These are phyloP conservation scores for Bombus polaris DNA, from an alignment of 1,140 invertebrate species.

Conservation along the genomic window DNA sequence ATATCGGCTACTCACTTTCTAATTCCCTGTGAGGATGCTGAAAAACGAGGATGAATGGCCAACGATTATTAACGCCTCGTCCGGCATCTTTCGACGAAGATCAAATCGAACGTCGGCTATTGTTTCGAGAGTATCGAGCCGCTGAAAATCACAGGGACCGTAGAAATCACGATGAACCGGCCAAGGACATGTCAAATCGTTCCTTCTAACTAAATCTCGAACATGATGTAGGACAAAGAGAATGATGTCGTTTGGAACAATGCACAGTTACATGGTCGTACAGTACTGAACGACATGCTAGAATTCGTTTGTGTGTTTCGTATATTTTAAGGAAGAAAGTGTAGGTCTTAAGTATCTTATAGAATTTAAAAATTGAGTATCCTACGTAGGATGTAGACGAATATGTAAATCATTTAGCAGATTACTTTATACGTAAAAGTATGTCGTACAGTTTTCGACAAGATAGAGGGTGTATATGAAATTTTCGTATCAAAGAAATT, in stretches of 20 bases:
- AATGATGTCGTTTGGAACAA: background rate
- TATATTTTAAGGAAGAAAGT: too few relatives aligned
- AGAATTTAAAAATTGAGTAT: too few relatives aligned
- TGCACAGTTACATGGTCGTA: background rate
- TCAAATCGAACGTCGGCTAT: slow-evolving; percentile 29
- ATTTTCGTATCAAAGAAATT: too few relatives aligned
- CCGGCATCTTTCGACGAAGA: slow-evolving; percentile 33
- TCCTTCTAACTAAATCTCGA: background rate
- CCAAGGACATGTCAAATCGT: background rate
- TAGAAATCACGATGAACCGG: background rate
- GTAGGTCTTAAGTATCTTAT: too few relatives aligned
- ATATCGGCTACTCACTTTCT: slow-evolving; percentile 65
- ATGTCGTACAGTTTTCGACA: too few relatives aligned
- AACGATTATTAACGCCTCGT: slow-evolving; percentile 49
- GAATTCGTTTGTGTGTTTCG: too few relatives aligned
- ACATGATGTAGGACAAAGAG: background rate
- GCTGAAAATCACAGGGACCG: slow-evolving; percentile 7
- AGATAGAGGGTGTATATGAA: too few relatives aligned
- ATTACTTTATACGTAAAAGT: too few relatives aligned
- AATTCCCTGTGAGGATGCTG: slow-evolving; percentile 46
- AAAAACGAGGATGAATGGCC: slow-evolving; percentile 20
- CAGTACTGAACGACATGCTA: too few relatives aligned
- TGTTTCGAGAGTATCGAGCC: slow-evolving; percentile 27
- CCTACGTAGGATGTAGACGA: too few relatives aligned
- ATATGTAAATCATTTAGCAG: too few relatives aligned